Evolutionary conservation across 2,113 vertebrate species (phyloP).

Genomic region (Peucedramus taeniatus): DNA sequence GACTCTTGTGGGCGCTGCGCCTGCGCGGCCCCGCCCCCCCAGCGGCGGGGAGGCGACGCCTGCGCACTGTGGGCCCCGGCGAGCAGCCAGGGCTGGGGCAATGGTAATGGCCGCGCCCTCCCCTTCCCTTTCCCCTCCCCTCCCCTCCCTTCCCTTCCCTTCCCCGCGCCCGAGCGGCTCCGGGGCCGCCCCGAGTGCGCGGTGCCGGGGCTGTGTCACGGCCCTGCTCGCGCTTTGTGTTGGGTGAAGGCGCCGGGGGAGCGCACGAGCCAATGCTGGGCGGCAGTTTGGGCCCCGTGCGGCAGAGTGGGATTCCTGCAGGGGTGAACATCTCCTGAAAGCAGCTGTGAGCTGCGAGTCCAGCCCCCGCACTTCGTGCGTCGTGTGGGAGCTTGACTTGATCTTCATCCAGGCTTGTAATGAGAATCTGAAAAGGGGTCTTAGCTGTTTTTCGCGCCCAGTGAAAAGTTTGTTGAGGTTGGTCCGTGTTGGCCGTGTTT

Average conservation of each 20-base stretch:
- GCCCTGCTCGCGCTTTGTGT: too few relatives aligned
- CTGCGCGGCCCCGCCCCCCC: background rate
- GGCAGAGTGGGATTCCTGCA: fast-evolving
- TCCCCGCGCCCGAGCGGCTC: background rate
- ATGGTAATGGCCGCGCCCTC: fast-evolving
- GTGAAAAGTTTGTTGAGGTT: background rate
- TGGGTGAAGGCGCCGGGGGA: background rate
- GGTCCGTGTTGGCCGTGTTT: fast-evolving
- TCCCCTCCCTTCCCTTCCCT: fast-evolving
- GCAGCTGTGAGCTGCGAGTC: background rate
- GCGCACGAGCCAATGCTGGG: fast-evolving
- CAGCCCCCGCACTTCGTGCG: fast-evolving
- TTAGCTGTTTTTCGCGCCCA: background rate
- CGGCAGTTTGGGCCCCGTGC: fast-evolving
- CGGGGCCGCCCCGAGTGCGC: fast-evolving
- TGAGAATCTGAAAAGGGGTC: background rate
- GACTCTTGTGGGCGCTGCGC: background rate
- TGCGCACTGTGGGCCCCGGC: fast-evolving
- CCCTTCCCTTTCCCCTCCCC: fast-evolving
- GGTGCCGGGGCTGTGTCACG: fast-evolving
- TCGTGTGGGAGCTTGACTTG: background rate
- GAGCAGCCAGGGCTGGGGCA: fast-evolving
- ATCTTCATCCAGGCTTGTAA: too few relatives aligned
- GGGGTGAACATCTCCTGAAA: background rate
- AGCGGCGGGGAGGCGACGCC: fast-evolving